Conservation (phyloP, 2,797 vertebrate species). For the Salmo trutta region DNA sequence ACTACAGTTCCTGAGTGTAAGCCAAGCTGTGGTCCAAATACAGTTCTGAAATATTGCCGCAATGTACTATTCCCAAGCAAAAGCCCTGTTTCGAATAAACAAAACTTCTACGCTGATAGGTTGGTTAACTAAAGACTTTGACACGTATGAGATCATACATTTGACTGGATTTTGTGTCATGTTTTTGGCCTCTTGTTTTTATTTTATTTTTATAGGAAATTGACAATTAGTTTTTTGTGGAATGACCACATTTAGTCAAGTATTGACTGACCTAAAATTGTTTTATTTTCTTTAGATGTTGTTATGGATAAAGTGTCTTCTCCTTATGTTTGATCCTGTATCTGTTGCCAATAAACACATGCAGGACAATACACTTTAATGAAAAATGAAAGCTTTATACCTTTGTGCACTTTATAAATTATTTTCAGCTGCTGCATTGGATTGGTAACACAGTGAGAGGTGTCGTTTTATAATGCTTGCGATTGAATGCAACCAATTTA, state of each 20-base stretch:
- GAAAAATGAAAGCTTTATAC: not conserved
- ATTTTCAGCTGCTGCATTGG: not conserved
- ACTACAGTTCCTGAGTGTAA: slow-evolving; percentile 1
- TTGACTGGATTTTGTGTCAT: slow-evolving; percentile 7
- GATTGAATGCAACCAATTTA: not conserved
- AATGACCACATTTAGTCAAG: not conserved
- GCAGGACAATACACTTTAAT: slow-evolving; percentile 15
- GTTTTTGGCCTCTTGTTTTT: not conserved
- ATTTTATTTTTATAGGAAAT: not conserved
- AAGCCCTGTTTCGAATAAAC: slow-evolving; percentile 21
- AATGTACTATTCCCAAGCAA: slow-evolving; percentile 30
- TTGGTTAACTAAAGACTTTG: slow-evolving; percentile 23
- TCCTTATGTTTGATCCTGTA: not conserved
- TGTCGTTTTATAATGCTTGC: not conserved
- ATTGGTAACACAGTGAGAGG: not conserved
- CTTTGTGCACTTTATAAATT: not conserved
- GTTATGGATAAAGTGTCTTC: not conserved
- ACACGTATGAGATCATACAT: not conserved
- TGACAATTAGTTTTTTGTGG: not conserved
- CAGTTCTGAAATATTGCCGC: slow-evolving; percentile 25
- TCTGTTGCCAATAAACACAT: slow-evolving; percentile 12
- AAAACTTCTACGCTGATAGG: too few relatives aligned
- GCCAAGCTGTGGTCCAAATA: slow-evolving; percentile 2
- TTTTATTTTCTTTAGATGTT: not conserved
- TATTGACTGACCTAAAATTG: not conserved